Evolutionary conservation across 2,797 vertebrate genomes (phyloP).

Genomic region (Ispidina lecontei): DNA sequence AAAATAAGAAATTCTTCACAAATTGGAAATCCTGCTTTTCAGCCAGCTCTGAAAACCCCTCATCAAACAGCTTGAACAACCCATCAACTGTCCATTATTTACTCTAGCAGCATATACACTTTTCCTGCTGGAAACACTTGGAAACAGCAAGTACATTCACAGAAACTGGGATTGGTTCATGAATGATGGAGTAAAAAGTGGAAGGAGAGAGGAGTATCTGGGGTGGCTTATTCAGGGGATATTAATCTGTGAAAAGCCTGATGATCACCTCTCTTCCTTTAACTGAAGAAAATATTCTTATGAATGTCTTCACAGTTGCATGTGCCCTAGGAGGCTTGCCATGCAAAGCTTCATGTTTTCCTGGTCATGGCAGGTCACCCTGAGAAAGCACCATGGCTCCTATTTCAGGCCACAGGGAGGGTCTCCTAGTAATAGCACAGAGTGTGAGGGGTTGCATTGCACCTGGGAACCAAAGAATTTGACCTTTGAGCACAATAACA

Average conservation of each 20-base stretch:
- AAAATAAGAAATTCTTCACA: neutral
- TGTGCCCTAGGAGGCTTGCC: neutral
- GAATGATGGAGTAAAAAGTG: neutral
- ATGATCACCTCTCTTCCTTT: neutral
- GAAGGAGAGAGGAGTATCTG: neutral
- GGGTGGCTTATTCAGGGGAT: neutral
- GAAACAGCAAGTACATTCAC: neutral
- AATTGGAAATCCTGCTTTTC: neutral
- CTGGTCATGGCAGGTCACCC: neutral
- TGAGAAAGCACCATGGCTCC: neutral
- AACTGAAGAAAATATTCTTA: neutral
- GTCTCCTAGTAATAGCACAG: slow-evolving; percentile 31
- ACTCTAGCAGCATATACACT: neutral
- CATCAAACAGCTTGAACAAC: slow-evolving; percentile 10
- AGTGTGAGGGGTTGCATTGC: slow-evolving; percentile 61
- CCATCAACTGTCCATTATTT: neutral
- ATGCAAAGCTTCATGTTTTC: slow-evolving; percentile 15
- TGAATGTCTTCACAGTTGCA: rapidly evolving
- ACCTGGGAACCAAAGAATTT: slow-evolving; percentile 67
- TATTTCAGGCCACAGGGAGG: slow-evolving; percentile 44
- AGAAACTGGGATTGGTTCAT: neutral
- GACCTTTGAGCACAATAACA: slow-evolving; percentile 71
- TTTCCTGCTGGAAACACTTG: slow-evolving; percentile 9
- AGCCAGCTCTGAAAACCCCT: slow-evolving; percentile 2
- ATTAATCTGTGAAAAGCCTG: neutral